Conservation (phyloP, 2,888 invertebrate genomes). For the Pogonocherus hispidulus region DNA sequence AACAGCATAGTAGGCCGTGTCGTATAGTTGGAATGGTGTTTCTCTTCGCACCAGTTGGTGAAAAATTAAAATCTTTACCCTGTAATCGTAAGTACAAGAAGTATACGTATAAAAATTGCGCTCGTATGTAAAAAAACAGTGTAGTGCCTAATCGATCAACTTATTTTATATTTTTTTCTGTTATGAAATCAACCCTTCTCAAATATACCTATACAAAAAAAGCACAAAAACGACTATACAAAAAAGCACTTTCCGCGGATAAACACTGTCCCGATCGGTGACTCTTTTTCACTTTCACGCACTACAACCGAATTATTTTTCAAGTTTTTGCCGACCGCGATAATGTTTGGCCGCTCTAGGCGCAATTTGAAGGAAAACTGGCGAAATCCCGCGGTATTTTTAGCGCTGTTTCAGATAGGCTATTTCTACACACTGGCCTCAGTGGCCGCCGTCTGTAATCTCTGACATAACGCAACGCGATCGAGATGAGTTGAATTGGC, state of each 20-base stretch:
- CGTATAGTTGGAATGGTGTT: too few relatives aligned
- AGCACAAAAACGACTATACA: conserved; percentile 19
- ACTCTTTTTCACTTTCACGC: conserved; percentile 38
- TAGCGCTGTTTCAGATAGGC: conserved; percentile 63
- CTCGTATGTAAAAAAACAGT: too few relatives aligned
- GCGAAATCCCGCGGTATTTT: conserved; percentile 66
- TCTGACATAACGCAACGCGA: conserved; percentile 38
- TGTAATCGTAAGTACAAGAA: too few relatives aligned
- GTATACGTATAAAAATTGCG: too few relatives aligned
- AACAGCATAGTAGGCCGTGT: too few relatives aligned
- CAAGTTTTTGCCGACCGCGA: conserved; percentile 52
- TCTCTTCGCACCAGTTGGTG: too few relatives aligned
- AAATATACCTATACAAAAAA: background rate
- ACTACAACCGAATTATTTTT: conserved; percentile 20
- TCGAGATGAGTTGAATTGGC: conserved; percentile 29
- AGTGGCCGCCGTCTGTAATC: conserved; percentile 35
- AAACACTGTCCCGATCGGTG: conserved; percentile 43
- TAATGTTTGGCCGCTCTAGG: conserved; percentile 56
- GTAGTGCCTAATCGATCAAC: conserved; percentile 32
- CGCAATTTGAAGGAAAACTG: conserved; percentile 64
- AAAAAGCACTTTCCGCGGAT: conserved; percentile 33
- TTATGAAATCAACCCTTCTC: background rate
- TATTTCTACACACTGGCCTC: conserved; percentile 60
- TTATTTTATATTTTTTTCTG: background rate
- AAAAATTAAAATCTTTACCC: too few relatives aligned